Conservation (phyloP, 2,888 invertebrate species). For the Steinernema carpocapsae region DNA sequence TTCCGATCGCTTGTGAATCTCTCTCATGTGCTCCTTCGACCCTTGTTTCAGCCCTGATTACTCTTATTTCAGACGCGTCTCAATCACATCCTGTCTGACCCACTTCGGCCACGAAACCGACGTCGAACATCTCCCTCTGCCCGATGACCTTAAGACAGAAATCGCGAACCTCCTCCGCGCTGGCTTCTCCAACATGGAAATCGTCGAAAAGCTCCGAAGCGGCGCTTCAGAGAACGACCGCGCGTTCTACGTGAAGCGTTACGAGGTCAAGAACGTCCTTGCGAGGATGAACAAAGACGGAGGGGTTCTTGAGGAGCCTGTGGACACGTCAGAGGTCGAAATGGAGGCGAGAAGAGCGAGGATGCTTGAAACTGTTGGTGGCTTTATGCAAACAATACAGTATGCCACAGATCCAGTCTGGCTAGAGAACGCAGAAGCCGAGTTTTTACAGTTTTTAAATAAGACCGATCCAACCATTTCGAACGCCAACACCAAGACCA, state of each 20-base stretch:
- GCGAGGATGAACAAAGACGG: background rate
- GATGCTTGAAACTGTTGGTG: background rate
- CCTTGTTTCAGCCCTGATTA: too few species aligned
- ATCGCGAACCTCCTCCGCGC: background rate
- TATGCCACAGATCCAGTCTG: background rate
- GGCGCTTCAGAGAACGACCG: conserved; percentile 15
- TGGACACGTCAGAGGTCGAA: background rate
- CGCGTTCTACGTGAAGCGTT: conserved; percentile 17
- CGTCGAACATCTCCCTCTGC: conserved; percentile 1
- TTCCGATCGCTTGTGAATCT: too few species aligned
- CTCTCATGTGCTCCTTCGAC: too few species aligned
- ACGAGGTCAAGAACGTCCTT: conserved; percentile 19
- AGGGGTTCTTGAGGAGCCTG: background rate
- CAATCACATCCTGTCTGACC: background rate
- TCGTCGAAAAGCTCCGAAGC: background rate
- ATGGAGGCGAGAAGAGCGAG: conserved; percentile 1
- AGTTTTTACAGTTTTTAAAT: background rate
- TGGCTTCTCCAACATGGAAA: background rate
- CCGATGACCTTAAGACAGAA: conserved; percentile 1
- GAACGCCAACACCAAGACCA: too few species aligned
- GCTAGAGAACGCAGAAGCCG: background rate
- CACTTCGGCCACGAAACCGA: conserved; percentile 23
- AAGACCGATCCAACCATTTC: too few species aligned
- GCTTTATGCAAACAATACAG: background rate
- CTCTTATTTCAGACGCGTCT: background rate